A percentile compares a stretch with the other conserved stretches of the same genome.
phyloP scores from a whole-genome alignment of 1,140 invertebrate species.

The Homalodisca vitripennis region DNA sequence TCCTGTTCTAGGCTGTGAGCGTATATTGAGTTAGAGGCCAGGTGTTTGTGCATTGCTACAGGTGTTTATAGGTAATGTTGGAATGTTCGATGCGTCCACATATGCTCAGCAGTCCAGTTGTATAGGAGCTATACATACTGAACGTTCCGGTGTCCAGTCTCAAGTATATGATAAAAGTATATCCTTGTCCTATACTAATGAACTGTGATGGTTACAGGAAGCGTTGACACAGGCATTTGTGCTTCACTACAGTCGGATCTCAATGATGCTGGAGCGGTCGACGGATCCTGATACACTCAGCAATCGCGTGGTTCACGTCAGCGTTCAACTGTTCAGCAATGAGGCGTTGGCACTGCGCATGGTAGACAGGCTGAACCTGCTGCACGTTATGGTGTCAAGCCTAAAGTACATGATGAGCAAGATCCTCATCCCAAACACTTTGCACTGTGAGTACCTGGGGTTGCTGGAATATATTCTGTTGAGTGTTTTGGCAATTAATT shows the following conservation, averaged over 20 bases:
- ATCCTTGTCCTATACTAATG: too few species aligned
- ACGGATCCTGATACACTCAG: constrained; percentile 86
- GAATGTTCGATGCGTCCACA: too few species aligned
- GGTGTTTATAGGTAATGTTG: too few species aligned
- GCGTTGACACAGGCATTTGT: constrained; percentile 92
- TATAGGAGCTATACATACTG: too few species aligned
- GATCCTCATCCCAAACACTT: constrained; percentile 81
- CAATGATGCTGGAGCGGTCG: constrained; percentile 83
- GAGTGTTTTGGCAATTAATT: neutral
- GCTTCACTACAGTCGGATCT: constrained; percentile 92
- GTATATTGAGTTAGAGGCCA: too few species aligned
- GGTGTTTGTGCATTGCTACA: too few species aligned
- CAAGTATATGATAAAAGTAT: too few species aligned
- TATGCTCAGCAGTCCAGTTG: too few species aligned
- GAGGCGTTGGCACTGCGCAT: constrained; percentile 86
- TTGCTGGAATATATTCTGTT: neutral
- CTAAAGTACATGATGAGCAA: constrained; percentile 92
- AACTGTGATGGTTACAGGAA: constrained; percentile 68
- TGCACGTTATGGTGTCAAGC: constrained; percentile 93
- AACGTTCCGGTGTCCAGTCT: too few species aligned
- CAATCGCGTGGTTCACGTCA: constrained; percentile 95
- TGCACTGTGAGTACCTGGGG: constrained; percentile 64
- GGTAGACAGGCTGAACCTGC: constrained; percentile 83
- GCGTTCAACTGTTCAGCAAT: constrained; percentile 94
- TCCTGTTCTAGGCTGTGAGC: too few species aligned